Conservation (phyloP, 37 sponge, comb jelly and placozoan genomes). For the Aphrocallistes beatrix region DNA sequence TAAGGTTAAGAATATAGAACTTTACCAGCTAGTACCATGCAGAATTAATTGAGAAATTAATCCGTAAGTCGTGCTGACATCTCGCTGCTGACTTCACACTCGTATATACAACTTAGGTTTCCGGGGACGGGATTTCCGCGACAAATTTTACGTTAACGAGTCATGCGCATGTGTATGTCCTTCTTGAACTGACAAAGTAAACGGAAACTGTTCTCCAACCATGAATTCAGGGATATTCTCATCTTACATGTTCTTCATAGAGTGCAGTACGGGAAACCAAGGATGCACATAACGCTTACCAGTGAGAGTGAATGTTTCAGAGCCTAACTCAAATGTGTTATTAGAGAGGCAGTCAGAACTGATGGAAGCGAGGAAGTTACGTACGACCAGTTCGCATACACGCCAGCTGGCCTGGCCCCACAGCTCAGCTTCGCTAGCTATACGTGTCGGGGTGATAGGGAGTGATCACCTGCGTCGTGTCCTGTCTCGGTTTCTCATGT, state of each 20-base stretch:
- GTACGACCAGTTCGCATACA: constrained; percentile 58
- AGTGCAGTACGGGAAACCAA: not conserved
- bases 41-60: too few species aligned
- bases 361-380: constrained; percentile 81
- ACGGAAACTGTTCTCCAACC: not conserved
- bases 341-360: not conserved
- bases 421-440: constrained; percentile 50
- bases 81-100: too few species aligned
- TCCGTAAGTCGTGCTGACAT: too few species aligned
- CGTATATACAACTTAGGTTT: too few species aligned
- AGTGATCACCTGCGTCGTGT: constrained; percentile 86
- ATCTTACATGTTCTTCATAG: not conserved
- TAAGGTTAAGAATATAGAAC: too few species aligned
- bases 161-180: constrained; percentile 68
- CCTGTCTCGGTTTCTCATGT: constrained; percentile 28
- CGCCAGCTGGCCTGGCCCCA: constrained; percentile 52
- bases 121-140: too few species aligned
- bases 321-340: not conserved
- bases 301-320: not conserved
- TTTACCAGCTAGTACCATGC: too few species aligned
- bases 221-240: not conserved
- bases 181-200: constrained; percentile 41
- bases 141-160: too few species aligned
- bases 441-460: constrained; percentile 92
- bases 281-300: too few species aligned